A percentile compares a stretch with the other conserved stretches of the same genome.
phyloP scores from a whole-genome alignment of 2,888 invertebrate species.

The Synanthedon vespiformis region DNA sequence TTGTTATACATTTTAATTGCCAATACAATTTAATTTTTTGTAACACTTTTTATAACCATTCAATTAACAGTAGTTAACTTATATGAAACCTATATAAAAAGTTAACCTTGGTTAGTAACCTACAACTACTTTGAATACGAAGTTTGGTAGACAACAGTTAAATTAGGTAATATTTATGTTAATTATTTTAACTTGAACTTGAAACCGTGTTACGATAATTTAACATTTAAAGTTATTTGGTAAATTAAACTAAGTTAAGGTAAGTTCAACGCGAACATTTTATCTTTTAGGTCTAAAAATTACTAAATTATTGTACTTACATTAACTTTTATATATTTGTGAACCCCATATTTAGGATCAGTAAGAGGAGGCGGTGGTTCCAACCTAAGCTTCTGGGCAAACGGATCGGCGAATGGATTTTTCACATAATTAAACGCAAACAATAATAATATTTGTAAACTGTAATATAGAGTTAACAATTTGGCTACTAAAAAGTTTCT shows the following conservation, averaged over 20 bases:
- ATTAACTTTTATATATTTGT: slow-evolving; percentile 66
- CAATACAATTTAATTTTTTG: no score
- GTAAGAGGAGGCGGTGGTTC: slow-evolving; percentile 55
- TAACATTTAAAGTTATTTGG: no score
- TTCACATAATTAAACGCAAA: slow-evolving; percentile 34
- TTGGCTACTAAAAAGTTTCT: slow-evolving; percentile 28
- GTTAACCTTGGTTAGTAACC: no score
- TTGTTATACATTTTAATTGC: no score
- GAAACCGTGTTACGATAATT: no score
- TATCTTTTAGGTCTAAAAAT: background rate
- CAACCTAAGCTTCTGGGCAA: slow-evolving; percentile 43
- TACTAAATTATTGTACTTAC: slow-evolving; percentile 35
- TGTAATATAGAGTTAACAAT: slow-evolving; percentile 29
- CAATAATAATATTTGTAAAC: slow-evolving; percentile 17
- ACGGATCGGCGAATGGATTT: slow-evolving; percentile 36
- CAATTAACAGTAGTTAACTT: no score
- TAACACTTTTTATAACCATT: no score
- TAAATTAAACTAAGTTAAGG: background rate
- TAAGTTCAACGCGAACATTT: background rate
- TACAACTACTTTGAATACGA: no score
- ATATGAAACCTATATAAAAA: no score
- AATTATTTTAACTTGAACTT: no score
- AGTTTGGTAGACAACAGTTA: no score
- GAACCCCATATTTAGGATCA: slow-evolving; percentile 63
- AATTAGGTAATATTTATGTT: no score